phyloP scores from a whole-genome alignment of 1,140 invertebrate species.

The Zaprionus kolodkinae region DNA sequence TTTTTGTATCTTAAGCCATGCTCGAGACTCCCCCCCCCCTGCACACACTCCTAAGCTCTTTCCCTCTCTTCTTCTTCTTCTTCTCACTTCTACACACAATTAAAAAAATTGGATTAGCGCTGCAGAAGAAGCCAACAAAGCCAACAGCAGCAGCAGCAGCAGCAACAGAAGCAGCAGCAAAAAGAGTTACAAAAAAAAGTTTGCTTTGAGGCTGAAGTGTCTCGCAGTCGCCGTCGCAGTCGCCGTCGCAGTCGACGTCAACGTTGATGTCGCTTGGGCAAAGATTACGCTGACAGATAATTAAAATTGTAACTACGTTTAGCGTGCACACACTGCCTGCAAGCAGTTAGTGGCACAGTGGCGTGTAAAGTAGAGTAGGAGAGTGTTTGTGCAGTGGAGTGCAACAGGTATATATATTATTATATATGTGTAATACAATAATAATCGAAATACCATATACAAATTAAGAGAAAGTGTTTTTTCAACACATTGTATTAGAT shows the following conservation, averaged over 20 bases:
- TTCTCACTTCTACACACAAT: slow-evolving; percentile 48
- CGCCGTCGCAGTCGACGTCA: slow-evolving; percentile 26
- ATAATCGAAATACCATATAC: too few species aligned
- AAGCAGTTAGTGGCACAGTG: slow-evolving; percentile 31
- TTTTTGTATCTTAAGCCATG: slow-evolving; percentile 44
- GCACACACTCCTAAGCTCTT: neutral
- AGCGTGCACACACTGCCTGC: slow-evolving; percentile 32
- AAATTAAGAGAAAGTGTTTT: too few species aligned
- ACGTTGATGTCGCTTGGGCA: slow-evolving; percentile 13
- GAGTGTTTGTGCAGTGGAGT: neutral
- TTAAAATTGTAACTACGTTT: slow-evolving; percentile 80
- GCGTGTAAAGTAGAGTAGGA: neutral
- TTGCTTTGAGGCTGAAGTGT: slow-evolving; percentile 56
- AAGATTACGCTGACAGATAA: slow-evolving; percentile 79
- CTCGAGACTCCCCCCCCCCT: slow-evolving; percentile 22
- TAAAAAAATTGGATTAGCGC: slow-evolving; percentile 79
- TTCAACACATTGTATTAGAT: too few species aligned
- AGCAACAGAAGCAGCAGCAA: slow-evolving; percentile 26
- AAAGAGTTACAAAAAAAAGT: slow-evolving; percentile 46
- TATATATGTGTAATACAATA: neutral
- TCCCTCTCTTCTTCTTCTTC: neutral
- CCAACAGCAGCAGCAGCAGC: slow-evolving; percentile 18
- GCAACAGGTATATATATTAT: neutral
- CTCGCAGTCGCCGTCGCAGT: slow-evolving; percentile 28
- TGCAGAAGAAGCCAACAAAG: slow-evolving; percentile 47